Evolutionary conservation across 2,888 invertebrate genomes (phyloP).

Genomic region (Brachycybe producta): DNA sequence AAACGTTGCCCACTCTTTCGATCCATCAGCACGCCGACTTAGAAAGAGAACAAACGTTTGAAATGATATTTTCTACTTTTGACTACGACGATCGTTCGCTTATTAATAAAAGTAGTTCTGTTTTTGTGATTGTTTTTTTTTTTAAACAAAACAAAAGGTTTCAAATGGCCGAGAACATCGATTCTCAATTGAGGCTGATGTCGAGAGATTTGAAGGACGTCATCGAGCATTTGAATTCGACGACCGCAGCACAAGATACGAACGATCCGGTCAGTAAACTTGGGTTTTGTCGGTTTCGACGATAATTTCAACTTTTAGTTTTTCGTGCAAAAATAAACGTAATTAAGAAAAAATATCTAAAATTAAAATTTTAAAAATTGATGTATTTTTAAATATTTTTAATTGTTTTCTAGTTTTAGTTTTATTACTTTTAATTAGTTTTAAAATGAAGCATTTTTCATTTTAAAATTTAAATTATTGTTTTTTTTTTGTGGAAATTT

Average conservation of each 20-base stretch:
- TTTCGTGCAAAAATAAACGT: too few species aligned
- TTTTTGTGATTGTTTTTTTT: constrained; percentile 5
- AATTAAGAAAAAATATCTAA: too few species aligned
- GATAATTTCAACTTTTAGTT: neutral
- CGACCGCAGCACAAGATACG: constrained; percentile 46
- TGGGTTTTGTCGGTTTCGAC: too few species aligned
- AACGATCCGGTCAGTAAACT: constrained; percentile 75
- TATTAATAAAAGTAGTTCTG: neutral
- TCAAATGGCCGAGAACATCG: constrained; percentile 73
- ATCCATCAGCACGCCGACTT: constrained; percentile 51
- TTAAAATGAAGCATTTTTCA: neutral
- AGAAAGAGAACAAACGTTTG: constrained; percentile 73
- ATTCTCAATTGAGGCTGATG: constrained; percentile 86
- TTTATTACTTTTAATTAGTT: neutral
- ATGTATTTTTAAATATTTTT: neutral
- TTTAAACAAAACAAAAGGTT: constrained; percentile 54
- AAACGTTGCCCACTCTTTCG: constrained; percentile 27
- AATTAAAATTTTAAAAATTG: too few species aligned
- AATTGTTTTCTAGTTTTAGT: too few species aligned
- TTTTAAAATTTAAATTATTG: neutral
- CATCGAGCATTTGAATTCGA: constrained; percentile 83
- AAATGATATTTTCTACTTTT: neutral
- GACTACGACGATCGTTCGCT: neutral
- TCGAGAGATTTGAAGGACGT: constrained; percentile 89
- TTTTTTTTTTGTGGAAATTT: constrained; percentile 13